Evolutionary conservation across 2,888 invertebrate genomes (phyloP).

Genomic region (Crematogaster levior): DNA sequence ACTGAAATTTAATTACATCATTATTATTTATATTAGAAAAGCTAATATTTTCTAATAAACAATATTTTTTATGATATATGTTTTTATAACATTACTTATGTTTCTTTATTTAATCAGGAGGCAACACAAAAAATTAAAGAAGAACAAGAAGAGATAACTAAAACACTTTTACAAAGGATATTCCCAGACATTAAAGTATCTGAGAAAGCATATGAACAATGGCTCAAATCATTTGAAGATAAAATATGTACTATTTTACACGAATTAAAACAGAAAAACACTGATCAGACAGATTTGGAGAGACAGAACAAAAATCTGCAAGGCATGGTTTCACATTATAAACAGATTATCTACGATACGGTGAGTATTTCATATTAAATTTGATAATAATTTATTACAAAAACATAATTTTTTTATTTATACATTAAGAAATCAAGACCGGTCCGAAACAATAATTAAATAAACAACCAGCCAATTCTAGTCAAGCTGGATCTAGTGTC

Average conservation of each 20-base stretch:
- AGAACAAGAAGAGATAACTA: slow-evolving; percentile 85
- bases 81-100: slow-evolving; percentile 7
- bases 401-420: neutral
- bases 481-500: too few relatives aligned
- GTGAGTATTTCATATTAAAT: slow-evolving; percentile 86
- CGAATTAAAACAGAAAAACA: slow-evolving; percentile 73
- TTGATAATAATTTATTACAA: neutral
- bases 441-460: too few relatives aligned
- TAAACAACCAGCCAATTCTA: too few relatives aligned
- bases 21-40: too few relatives aligned
- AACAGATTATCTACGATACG: slow-evolving; percentile 92
- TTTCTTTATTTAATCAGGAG: slow-evolving; percentile 74
- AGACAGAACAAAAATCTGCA: slow-evolving; percentile 89
- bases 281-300: slow-evolving; percentile 86
- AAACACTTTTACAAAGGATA: slow-evolving; percentile 88
- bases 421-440: too few relatives aligned
- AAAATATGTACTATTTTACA: slow-evolving; percentile 78
- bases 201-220: slow-evolving; percentile 81
- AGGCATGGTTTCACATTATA: slow-evolving; percentile 89
- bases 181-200: slow-evolving; percentile 87
- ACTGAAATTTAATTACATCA: neutral
- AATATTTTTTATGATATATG: slow-evolving; percentile 3
- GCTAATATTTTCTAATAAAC: neutral
- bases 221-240: slow-evolving; percentile 82
- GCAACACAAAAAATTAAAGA: slow-evolving; percentile 80